Evolutionary conservation across 2,888 invertebrate species (phyloP).

Genomic region (Clusia tigrina): DNA sequence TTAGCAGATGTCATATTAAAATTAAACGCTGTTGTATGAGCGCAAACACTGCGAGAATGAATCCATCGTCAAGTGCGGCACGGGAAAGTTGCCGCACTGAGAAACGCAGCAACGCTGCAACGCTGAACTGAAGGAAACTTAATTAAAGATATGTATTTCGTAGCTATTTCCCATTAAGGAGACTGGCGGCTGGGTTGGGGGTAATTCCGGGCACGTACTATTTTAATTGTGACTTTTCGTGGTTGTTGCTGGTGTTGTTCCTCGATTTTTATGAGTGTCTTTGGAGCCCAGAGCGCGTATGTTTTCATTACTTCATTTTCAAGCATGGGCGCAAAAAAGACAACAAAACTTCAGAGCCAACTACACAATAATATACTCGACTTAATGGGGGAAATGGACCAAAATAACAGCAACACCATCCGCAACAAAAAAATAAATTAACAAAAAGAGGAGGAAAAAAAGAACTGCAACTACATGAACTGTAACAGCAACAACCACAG

Average conservation of each 20-base stretch:
- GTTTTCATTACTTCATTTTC: conserved; percentile 40
- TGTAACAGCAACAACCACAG: conserved; percentile 24
- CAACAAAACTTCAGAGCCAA: conserved; percentile 1
- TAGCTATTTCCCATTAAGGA: neutral
- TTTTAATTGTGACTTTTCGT: conserved; percentile 3
- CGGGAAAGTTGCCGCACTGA: neutral
- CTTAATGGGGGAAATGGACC: conserved; percentile 33
- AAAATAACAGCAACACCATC: conserved; percentile 26
- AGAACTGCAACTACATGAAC: conserved; percentile 24
- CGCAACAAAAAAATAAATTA: conserved; percentile 13
- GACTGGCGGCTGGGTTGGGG: too few relatives aligned
- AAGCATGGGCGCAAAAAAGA: conserved; percentile 20
- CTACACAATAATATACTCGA: conserved; percentile 30
- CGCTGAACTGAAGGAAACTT: neutral
- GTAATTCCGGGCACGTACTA: neutral
- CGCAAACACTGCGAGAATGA: conserved; percentile 4
- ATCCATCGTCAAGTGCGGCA: neutral
- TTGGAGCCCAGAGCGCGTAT: conserved; percentile 10
- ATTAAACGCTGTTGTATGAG: conserved; percentile 28
- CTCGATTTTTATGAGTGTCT: conserved; percentile 36
- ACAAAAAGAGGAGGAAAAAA: conserved; percentile 10
- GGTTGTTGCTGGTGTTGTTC: too few relatives aligned
- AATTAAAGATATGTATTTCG: neutral
- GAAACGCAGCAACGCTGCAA: neutral
- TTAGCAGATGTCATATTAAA: conserved; percentile 28